Evolutionary conservation across 2,113 vertebrate species (phyloP).

Genomic region (Corapipo altera): DNA sequence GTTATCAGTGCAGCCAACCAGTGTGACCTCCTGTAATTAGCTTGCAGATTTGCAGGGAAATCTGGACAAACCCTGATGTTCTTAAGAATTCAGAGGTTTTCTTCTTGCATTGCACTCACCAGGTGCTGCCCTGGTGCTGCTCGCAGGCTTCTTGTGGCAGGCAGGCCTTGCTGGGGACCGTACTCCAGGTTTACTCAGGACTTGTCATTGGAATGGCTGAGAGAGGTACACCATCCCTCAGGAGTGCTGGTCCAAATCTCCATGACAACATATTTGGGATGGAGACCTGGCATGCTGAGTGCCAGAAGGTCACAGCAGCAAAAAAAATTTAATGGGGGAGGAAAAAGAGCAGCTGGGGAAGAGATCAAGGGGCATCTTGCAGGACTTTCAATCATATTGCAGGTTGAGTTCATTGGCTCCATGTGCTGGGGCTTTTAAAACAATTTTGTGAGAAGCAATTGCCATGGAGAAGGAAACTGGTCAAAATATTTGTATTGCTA

Average conservation of each 20-base stretch:
- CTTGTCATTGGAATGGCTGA: neutral
- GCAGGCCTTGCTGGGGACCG: neutral
- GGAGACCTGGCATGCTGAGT: neutral
- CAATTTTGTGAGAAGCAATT: neutral
- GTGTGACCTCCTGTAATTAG: neutral
- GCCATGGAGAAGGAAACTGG: neutral
- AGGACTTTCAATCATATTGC: neutral
- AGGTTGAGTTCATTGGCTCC: neutral
- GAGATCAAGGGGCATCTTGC: neutral
- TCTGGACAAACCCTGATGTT: neutral
- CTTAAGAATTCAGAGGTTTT: neutral
- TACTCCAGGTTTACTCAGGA: neutral
- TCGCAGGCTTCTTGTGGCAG: fast-evolving
- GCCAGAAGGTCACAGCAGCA: neutral
- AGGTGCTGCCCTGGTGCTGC: neutral
- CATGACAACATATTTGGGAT: constrained; percentile 18
- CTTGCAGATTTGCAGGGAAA: neutral
- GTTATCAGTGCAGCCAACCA: neutral
- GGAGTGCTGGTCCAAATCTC: neutral
- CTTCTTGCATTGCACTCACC: neutral
- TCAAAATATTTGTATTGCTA: neutral
- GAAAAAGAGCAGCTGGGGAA: neutral
- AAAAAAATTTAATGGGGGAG: neutral
- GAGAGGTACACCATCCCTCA: neutral
- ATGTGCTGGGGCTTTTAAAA: neutral